Evolutionary conservation across 2,113 vertebrate species (phyloP).

Genomic region (Himantopus leucocephalus): DNA sequence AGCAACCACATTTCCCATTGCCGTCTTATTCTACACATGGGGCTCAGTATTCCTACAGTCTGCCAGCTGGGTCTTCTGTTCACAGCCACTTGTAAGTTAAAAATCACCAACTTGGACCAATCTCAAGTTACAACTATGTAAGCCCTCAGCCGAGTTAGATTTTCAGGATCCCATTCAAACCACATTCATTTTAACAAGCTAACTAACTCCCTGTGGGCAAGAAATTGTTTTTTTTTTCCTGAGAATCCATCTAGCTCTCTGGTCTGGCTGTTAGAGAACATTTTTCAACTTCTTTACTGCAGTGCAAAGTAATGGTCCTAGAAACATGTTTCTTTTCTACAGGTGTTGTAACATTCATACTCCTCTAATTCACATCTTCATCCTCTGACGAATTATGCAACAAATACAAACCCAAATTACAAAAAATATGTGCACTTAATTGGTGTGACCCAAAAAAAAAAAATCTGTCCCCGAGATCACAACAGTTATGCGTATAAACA

Average conservation of each 20-base stretch:
- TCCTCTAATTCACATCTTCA: not conserved
- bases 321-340: not conserved
- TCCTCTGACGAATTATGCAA: not conserved
- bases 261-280: not conserved
- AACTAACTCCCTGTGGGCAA: constrained; percentile 11
- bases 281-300: not conserved
- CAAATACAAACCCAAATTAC: not conserved
- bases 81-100: constrained; percentile 2
- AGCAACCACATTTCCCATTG: not conserved
- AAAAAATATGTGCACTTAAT: not conserved
- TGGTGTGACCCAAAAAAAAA: not conserved
- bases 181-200: constrained; percentile 39
- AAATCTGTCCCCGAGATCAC: not conserved
- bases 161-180: constrained; percentile 46
- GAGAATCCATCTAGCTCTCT: constrained; percentile 3
- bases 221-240: not conserved
- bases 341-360: not conserved
- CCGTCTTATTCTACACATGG: not conserved
- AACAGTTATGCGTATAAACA: not conserved
- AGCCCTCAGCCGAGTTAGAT: not conserved
- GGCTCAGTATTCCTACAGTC: not conserved
- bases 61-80: not conserved
- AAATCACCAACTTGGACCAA: not conserved
- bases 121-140: not conserved
- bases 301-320: not conserved